phyloP scores from a whole-genome alignment of 2,888 invertebrate species.

The Germaria angustata region DNA sequence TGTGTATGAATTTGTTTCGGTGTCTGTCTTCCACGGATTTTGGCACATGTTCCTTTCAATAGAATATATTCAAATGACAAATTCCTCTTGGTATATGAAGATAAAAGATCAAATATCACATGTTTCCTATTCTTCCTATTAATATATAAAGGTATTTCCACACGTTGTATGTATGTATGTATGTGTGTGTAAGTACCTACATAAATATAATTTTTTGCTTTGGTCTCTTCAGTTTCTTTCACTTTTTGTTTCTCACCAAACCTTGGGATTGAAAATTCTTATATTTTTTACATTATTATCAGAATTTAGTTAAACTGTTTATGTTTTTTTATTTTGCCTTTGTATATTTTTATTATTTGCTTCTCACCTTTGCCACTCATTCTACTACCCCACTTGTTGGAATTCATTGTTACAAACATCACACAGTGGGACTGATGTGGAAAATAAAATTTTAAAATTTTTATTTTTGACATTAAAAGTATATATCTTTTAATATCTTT shows the following conservation, averaged over 20 bases:
- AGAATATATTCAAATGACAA: neutral
- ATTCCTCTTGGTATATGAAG: neutral
- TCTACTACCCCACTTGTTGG: slow-evolving; percentile 29
- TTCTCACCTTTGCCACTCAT: slow-evolving; percentile 13
- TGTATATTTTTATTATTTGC: slow-evolving; percentile 9
- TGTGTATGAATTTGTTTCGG: no score
- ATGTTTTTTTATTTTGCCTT: slow-evolving; percentile 4
- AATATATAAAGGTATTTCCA: neutral
- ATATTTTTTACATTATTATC: neutral
- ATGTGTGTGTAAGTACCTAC: no score
- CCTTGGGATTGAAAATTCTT: neutral
- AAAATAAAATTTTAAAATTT: neutral
- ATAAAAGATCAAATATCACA: neutral
- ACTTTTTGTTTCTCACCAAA: neutral
- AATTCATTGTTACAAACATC: neutral
- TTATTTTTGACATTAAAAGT: no score
- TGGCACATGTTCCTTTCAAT: no score
- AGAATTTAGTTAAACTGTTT: slow-evolving; percentile 49
- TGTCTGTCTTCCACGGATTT: no score
- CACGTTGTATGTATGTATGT: neutral
- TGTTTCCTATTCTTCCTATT: neutral
- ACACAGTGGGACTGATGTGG: neutral
- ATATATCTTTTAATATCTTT: no score
- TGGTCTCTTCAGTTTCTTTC: neutral
- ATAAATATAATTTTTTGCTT: no score